Percentiles rank a stretch among this genome's conserved stretches.
These are phyloP conservation scores for Apamea anceps DNA, from an alignment of 2,888 invertebrate species.

Conservation along the genomic window DNA sequence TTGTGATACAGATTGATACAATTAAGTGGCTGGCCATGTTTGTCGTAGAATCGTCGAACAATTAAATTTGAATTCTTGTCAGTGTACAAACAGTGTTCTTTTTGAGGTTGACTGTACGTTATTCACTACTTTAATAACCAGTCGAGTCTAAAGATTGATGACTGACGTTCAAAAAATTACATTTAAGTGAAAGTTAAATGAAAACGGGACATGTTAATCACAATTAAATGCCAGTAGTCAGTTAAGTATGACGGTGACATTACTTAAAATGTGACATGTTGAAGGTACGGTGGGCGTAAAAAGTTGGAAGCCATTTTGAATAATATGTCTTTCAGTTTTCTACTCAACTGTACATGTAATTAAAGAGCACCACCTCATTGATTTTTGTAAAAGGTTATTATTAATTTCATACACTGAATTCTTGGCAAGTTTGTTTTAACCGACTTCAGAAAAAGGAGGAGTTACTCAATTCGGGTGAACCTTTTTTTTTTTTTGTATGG, in stretches of 20 bases:
- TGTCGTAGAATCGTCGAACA: too few relatives aligned
- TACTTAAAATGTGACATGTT: slow-evolving; percentile 44
- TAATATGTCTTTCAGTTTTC: not conserved
- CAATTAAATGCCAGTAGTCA: slow-evolving; percentile 65
- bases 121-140: slow-evolving; percentile 63
- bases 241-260: slow-evolving; percentile 56
- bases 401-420: not conserved
- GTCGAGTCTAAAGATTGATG: slow-evolving; percentile 59
- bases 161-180: slow-evolving; percentile 48
- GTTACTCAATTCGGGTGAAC: too few relatives aligned
- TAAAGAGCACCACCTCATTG: slow-evolving; percentile 18
- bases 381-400: not conserved
- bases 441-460: too few relatives aligned
- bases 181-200: slow-evolving; percentile 64
- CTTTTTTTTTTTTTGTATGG: too few relatives aligned
- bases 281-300: slow-evolving; percentile 3
- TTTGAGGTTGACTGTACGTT: slow-evolving; percentile 9
- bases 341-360: not conserved
- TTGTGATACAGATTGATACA: too few relatives aligned
- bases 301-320: slow-evolving; percentile 16
- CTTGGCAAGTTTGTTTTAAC: not conserved
- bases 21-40: too few relatives aligned
- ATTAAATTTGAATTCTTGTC: not conserved
- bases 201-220: slow-evolving; percentile 59
- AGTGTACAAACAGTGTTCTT: not conserved